Conservation (phyloP, 2,113 vertebrate species). For the Rallus limicola region DNA sequence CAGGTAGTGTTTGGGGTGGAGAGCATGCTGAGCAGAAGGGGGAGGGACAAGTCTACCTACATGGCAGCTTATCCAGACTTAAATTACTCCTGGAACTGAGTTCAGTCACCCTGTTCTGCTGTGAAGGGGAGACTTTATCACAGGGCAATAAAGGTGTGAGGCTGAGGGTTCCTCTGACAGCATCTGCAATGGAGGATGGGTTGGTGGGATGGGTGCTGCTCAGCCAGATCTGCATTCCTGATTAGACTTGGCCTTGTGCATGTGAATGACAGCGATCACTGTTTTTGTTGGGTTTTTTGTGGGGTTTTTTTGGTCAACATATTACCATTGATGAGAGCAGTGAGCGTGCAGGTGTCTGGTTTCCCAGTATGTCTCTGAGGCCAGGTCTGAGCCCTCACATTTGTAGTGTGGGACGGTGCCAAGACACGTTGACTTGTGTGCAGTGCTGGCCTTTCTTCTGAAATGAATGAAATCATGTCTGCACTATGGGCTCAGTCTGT, state of each 20-base stretch:
- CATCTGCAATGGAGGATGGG: neutral
- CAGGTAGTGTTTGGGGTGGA: neutral
- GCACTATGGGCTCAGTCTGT: neutral
- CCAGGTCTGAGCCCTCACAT: accelerated
- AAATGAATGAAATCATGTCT: neutral
- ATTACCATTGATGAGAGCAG: neutral
- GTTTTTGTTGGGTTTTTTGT: neutral
- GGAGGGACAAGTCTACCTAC: neutral
- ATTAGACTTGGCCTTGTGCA: neutral
- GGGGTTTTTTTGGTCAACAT: neutral
- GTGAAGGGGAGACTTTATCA: neutral
- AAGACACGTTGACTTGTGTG: neutral
- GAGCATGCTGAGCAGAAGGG: neutral
- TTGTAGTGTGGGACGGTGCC: neutral
- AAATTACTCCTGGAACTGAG: neutral
- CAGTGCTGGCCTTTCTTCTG: neutral
- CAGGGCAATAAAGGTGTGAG: neutral
- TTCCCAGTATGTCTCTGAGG: neutral
- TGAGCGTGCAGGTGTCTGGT: neutral
- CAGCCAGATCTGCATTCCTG: neutral
- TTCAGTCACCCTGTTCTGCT: neutral
- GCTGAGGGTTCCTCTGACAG: neutral
- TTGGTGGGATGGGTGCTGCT: neutral
- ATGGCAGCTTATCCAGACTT: neutral
- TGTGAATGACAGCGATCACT: neutral